Base-by-base conservation (phyloP, 2,888 invertebrate species). In the Linnaemya vulpina region DNA sequence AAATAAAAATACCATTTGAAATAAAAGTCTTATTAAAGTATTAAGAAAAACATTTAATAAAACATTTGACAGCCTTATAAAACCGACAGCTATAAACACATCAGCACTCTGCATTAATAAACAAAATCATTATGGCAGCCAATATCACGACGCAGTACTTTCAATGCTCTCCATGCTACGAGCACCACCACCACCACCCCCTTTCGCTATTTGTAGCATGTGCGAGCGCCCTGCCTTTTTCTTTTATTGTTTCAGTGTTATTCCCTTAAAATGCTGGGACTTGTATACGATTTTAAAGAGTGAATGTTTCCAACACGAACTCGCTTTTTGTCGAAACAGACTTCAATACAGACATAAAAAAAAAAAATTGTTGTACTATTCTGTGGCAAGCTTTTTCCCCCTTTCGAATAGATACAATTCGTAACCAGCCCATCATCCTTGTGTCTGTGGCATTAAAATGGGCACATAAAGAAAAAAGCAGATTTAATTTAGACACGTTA, bases 11-110 rank as follows among this genome's bases (percentile, higher is more conserved):
- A 35, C 35, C 55, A 65, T 78, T 62, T 60, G 55, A 85, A 71
- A 79, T 76, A 73, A 80, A 86, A 86, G 55, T 80, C 86, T 86
- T 83, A 86, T 86, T 86, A 83, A 80, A 83, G 75, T 55, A 86
- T 86, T 83, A 83, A 77, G 83, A 77, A 35, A 63, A 77, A 68
- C 73, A 76, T 83, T 79, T 83, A 83, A 83, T 86, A 80, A 83
- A 80, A 80, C 86, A 86, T 83, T 83, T 83, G 83, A 83, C 86
- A 86, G 86, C 73, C 80, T 77, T 74, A 86, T 86, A 80, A 86
- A 86, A 77, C 80, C 83, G 86, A 80, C 86, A 83, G 86, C 40
- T 51, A 86, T 86, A 83, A 86, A 86, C 83, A 83, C 77, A 65
- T 86, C 86, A 86, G 83, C 83, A 60, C 76, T 63, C n/a, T 49